A percentile compares a stretch with the other conserved stretches of the same genome.
Evolutionary conservation across 2,888 invertebrate species (phyloP).

Genomic region (Notodonta dromedarius): DNA sequence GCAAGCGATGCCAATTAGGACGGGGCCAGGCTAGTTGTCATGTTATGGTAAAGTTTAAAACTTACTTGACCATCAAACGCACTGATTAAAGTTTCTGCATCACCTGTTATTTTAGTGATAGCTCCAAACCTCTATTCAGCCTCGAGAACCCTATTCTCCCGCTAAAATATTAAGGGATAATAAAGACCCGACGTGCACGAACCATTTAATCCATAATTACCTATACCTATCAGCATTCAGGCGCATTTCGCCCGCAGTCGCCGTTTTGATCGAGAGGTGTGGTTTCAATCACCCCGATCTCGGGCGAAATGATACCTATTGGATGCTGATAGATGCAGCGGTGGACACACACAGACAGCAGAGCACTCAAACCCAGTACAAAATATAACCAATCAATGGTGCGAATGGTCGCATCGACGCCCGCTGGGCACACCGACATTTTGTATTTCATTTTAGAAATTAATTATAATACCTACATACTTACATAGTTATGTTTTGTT

Average conservation of each 20-base stretch:
- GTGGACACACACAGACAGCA: constrained; percentile 57
- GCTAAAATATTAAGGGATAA: not conserved
- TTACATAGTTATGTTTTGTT: constrained; percentile 80
- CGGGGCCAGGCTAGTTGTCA: too few species aligned
- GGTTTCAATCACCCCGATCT: not conserved
- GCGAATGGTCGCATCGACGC: constrained; percentile 24
- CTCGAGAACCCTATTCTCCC: not conserved
- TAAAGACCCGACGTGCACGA: not conserved
- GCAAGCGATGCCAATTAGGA: too few species aligned
- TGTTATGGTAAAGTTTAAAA: too few species aligned
- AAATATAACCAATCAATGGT: constrained; percentile 42
- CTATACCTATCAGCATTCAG: not conserved
- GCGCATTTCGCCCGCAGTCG: not conserved
- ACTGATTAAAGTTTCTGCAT: not conserved
- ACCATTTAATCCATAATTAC: not conserved
- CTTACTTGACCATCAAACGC: too few species aligned
- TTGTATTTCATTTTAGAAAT: constrained; percentile 69
- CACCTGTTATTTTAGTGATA: not conserved
- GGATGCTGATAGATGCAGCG: constrained; percentile 3
- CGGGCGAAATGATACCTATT: not conserved
- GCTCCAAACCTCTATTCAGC: not conserved
- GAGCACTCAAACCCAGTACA: constrained; percentile 79
- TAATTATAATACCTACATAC: constrained; percentile 64
- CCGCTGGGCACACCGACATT: constrained; percentile 46
- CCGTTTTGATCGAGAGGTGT: not conserved